These are phyloP conservation scores for Spizaetus ornatus DNA, from an alignment of 2,113 vertebrate species.

Conservation along the genomic window DNA sequence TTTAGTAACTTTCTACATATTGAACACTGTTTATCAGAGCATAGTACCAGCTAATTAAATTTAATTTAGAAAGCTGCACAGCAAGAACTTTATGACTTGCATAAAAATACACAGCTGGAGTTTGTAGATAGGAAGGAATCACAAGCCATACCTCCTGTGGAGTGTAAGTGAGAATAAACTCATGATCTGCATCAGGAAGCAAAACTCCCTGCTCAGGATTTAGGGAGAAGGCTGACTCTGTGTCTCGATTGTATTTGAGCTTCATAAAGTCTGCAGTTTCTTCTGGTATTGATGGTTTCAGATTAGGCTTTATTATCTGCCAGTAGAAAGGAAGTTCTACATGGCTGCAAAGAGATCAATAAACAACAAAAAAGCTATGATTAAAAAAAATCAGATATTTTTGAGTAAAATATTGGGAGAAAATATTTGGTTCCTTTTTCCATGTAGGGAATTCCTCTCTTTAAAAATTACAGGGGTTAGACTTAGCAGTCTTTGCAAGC, in stretches of 20 bases:
- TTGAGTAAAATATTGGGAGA: neutral
- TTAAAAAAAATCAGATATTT: neutral
- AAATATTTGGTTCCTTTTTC: neutral
- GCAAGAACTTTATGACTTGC: constrained; percentile 26
- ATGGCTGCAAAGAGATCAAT: constrained; percentile 68
- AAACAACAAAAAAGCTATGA: neutral
- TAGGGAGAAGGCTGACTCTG: constrained; percentile 79
- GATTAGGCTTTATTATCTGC: constrained; percentile 84
- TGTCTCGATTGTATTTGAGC: constrained; percentile 66
- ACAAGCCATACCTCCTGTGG: constrained; percentile 80
- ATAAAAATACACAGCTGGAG: constrained; percentile 35
- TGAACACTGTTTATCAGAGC: constrained; percentile 1
- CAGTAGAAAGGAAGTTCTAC: constrained; percentile 89
- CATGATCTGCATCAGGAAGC: constrained; percentile 71
- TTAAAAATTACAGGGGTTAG: neutral
- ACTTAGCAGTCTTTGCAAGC: neutral
- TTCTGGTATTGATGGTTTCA: constrained; percentile 65
- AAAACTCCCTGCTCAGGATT: constrained; percentile 77
- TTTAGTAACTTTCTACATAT: neutral
- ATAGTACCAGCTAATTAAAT: neutral
- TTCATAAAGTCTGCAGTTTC: constrained; percentile 32
- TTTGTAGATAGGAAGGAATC: constrained; percentile 1
- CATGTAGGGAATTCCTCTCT: neutral
- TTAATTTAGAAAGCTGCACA: constrained; percentile 14
- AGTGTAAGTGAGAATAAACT: constrained; percentile 81